Conservation (phyloP, 2,797 vertebrate genomes). For the Sylvilagus floridanus region DNA sequence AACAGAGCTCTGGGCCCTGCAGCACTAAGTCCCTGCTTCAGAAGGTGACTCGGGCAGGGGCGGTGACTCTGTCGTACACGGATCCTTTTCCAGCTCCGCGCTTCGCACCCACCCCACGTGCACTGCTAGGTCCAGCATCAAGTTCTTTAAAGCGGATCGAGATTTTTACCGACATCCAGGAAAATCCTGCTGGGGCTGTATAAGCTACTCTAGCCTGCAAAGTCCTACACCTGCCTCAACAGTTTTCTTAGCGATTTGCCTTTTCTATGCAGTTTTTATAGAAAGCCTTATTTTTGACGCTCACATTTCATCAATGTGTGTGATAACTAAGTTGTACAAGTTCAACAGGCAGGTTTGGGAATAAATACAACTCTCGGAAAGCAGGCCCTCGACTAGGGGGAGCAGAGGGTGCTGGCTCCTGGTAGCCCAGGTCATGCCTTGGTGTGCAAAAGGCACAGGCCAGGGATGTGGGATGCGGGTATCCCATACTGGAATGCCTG, state of each 20-base stretch:
- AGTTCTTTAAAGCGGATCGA: not conserved
- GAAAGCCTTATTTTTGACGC: not conserved
- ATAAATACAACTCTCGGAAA: not conserved
- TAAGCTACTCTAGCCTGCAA: not conserved
- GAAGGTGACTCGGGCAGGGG: not conserved
- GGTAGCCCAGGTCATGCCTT: not conserved
- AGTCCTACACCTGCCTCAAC: not conserved
- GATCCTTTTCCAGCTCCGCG: not conserved
- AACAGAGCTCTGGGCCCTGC: not conserved
- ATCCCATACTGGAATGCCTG: too few relatives aligned
- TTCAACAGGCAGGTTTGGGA: slow-evolving; percentile 1
- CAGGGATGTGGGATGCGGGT: too few relatives aligned
- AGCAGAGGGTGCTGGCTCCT: not conserved
- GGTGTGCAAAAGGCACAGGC: not conserved
- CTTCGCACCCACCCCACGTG: not conserved
- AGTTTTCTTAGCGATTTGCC: not conserved
- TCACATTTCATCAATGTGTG: not conserved
- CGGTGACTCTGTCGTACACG: not conserved
- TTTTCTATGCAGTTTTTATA: not conserved
- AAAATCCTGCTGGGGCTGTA: not conserved
- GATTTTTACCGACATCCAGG: not conserved
- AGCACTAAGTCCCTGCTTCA: not conserved
- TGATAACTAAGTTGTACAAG: not conserved
- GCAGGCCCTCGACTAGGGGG: not conserved
- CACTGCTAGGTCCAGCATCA: not conserved